Evolutionary conservation across 53 echinoderm and acorn worm species (phyloP), one percentile per base, ranked within the genome.

Genomic region (Apostichopus leukothele): DNA sequence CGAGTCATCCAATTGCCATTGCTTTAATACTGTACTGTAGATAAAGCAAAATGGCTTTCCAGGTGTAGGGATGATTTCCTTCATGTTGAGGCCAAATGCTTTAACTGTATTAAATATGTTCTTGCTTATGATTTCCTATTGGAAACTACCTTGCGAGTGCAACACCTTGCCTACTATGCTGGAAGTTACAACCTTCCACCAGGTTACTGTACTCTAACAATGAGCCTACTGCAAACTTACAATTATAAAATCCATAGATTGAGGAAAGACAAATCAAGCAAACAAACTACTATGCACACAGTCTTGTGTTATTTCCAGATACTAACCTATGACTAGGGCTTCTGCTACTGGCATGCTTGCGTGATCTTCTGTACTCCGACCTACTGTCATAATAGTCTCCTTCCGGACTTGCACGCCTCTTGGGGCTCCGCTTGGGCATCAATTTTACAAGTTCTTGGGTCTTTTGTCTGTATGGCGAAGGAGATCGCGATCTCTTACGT

Each of bases 311-410:
- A 57, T 39, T 7, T 9, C 50, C 50, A 76, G 23, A 67, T 74
- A 75, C 90, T 88, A 90, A 95, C 94, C 96, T 93, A 76, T 96
- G 93, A 25, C 75, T 86, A 51, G 96, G 96, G 88, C 96, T 96
- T 88, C 96, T 94, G 89, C 94, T 94, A 7, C 88, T 55, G 22
- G 53, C 52, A 74, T 75, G 74, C 74, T 75, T 75, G 39, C 75
- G 21, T 19, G 74, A 74, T 73, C 88, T 87, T 57, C 88, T 87
- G 50, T 85, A 50, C 25, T 87, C 75, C 52, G 88, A 75, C 60
- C 75, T 39, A 75, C 51, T 20, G 50, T 87, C 88, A 75, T 57
- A 59, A 75, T 75, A 87, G 11, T 50, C 52, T 52, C 53, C 19
- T 52, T 87, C 88, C 9, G 88, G 88, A 73, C 88, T 87, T 18